Base-by-base conservation (phyloP, 2,797 vertebrate genomes). In the Trematomus bernacchii region DNA sequence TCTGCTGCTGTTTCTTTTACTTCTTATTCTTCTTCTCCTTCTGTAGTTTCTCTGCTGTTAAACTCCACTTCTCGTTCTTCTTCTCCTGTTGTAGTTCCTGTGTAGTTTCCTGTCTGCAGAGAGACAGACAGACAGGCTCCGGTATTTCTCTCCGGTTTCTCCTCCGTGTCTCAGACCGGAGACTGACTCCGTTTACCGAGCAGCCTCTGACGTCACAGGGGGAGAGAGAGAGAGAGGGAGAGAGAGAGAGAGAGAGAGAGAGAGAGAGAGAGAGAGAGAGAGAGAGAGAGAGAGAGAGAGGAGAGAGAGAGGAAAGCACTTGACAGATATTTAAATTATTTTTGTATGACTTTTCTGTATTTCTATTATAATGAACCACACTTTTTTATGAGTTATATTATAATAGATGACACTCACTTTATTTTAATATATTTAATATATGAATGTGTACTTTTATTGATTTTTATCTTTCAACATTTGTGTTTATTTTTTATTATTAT, bases 171-270 rank as follows among this genome's bases (percentile, higher is more conserved):
- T 71, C 66, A 42, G 40, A 76, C 44, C 46, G 10, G 65, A 74
- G 62, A 71, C 63, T n/a, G 66, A 50, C 58, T 59, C 54, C 66
- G 66, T n/a, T 76, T 9, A 72, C 73, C 42, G 73, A 76, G 63
- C 51, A 42, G 72, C 61, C 16, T 33, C 64, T 85, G 87, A 87
- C 87, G 87, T 86, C 87, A 87, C 79, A 61, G 73, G 66, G 73
- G 73, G 70, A 2, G 21, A 21, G 21, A 21, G 21, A 21, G 21
- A 2, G 2, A 33, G 77, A 71, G 46, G 9, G 52, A 27, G 21
- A 53, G 6, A 15, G 52, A 53, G 13, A 27, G 6, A 14, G 12
- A 27, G 21, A 15, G 21, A 15, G 5, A 27, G 2, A 48, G 6
- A 15, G 13, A 53, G 6, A 53, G 51, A 53, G 13, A 23, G 6